Evolutionary conservation across 2,888 invertebrate species (phyloP).

Genomic region (Mesorhabditis spiculigera): DNA sequence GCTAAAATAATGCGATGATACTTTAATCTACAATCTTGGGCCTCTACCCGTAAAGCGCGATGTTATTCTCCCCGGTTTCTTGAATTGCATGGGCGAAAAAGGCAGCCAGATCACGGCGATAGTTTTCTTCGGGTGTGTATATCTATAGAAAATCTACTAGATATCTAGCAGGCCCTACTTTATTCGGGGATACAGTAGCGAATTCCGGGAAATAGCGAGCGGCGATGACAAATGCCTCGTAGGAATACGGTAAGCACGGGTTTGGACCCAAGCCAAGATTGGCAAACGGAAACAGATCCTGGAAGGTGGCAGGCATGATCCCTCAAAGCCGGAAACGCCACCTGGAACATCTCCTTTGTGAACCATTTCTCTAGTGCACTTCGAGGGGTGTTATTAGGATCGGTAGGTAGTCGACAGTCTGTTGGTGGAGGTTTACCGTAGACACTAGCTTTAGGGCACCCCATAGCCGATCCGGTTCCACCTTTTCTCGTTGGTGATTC

Average conservation of each 20-base stretch:
- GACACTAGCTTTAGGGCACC: constrained; percentile 22
- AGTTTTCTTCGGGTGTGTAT: constrained; percentile 33
- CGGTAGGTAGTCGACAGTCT: constrained; percentile 28
- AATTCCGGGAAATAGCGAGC: constrained; percentile 56
- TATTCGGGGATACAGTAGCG: constrained; percentile 40
- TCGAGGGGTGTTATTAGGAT: constrained; percentile 42
- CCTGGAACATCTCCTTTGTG: constrained; percentile 46
- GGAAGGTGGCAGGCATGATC: constrained; percentile 13
- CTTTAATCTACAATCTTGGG: constrained; percentile 10
- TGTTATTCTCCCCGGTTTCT: constrained; percentile 56
- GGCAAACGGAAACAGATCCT: constrained; percentile 55
- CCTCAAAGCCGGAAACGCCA: constrained; percentile 6
- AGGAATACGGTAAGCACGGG: constrained; percentile 52
- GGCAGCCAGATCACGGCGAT: constrained; percentile 50
- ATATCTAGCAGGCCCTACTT: constrained; percentile 9
- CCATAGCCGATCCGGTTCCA: not conserved
- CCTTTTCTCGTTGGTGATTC: not conserved
- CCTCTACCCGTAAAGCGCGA: constrained; percentile 40
- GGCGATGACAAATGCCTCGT: constrained; percentile 54
- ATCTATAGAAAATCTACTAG: constrained; percentile 13
- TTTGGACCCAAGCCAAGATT: constrained; percentile 54
- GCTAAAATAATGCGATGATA: not conserved
- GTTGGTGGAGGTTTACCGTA: constrained; percentile 24
- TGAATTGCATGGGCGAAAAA: constrained; percentile 57
- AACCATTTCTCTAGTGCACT: constrained; percentile 49